Conservation (phyloP, 2,113 vertebrate genomes). For the Procapra przewalskii region DNA sequence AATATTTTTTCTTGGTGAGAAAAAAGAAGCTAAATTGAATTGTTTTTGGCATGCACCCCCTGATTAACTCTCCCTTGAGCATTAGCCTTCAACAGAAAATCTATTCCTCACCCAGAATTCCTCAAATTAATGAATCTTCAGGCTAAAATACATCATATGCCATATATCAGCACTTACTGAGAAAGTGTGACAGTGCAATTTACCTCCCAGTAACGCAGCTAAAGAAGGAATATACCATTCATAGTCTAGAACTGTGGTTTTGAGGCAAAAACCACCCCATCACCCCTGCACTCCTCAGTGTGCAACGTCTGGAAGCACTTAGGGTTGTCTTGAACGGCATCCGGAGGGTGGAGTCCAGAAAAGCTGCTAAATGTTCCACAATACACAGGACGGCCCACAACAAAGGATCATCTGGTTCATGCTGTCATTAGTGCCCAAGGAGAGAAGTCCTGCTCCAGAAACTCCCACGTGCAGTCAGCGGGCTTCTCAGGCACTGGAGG, state of each 20-base stretch:
- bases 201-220: background rate
- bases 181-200: background rate
- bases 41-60: slow-evolving; percentile 49
- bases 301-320: slow-evolving; percentile 24
- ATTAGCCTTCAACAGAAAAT: slow-evolving; percentile 31
- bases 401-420: background rate
- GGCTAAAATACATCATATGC: background rate
- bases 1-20: slow-evolving; percentile 49
- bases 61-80: slow-evolving; percentile 32
- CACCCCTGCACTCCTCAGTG: background rate
- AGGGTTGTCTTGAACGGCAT: background rate
- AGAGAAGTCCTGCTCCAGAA: background rate
- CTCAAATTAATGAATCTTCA: slow-evolving; percentile 16
- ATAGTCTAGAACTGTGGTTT: background rate
- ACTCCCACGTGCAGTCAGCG: background rate
- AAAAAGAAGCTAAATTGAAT: slow-evolving; percentile 40
- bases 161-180: background rate
- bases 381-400: background rate
- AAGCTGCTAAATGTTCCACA: background rate
- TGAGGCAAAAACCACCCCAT: background rate
- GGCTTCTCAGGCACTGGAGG: background rate
- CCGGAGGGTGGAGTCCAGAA: background rate
- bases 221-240: background rate
- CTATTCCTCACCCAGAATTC: background rate
- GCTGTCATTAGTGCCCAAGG: background rate